Conservation (phyloP, 2,797 vertebrate genomes). For the Alca torda region DNA sequence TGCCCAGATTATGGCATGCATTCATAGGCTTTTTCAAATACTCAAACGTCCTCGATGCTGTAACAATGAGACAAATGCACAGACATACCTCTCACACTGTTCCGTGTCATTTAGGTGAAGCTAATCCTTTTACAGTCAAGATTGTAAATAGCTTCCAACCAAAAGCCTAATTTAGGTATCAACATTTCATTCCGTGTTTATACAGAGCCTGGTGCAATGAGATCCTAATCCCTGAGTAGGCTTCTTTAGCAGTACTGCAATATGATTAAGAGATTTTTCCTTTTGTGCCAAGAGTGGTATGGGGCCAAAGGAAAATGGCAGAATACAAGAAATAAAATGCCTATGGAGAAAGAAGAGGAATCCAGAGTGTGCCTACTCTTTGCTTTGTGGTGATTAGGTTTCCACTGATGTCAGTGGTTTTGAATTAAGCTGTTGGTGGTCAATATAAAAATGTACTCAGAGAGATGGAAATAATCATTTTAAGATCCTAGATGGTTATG, state of each 20-base stretch:
- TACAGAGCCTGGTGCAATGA: background rate
- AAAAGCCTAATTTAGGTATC: conserved; percentile 33
- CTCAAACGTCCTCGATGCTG: background rate
- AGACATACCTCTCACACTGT: background rate
- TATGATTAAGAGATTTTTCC: background rate
- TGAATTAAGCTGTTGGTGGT: background rate
- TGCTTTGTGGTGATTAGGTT: background rate
- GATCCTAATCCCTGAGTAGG: background rate
- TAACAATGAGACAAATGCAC: background rate
- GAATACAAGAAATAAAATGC: background rate
- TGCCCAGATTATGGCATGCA: background rate
- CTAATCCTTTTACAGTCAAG: conserved; percentile 41
- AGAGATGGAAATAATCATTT: background rate
- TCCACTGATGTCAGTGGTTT: background rate
- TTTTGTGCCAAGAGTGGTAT: background rate
- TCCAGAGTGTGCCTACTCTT: background rate
- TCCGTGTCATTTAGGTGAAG: conserved; percentile 3
- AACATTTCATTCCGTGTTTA: background rate
- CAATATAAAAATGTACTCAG: background rate
- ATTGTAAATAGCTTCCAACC: conserved; percentile 29
- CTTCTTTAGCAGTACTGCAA: background rate
- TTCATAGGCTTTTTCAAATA: conserved; percentile 25
- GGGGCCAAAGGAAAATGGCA: background rate
- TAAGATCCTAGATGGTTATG: background rate
- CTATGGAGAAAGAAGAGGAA: background rate